phyloP scores from a whole-genome alignment of 2,797 vertebrate genomes.

The Aulostomus chinensis region DNA sequence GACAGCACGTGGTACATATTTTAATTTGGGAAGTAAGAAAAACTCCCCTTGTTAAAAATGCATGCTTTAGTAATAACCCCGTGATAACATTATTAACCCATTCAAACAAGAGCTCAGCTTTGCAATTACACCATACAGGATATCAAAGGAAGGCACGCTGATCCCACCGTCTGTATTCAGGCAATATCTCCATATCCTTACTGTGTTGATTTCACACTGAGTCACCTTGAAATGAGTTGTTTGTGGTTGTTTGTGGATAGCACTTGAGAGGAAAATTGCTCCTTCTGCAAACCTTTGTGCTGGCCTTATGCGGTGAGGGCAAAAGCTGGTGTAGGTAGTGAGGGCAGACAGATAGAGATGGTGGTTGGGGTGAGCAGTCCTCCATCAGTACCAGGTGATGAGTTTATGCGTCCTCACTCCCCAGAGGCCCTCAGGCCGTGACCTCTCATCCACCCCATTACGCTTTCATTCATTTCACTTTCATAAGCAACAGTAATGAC shows the following conservation, averaged over 20 bases:
- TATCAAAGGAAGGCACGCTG: constrained; percentile 23
- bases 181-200: constrained; percentile 63
- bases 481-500: constrained; percentile 89
- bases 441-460: constrained; percentile 85
- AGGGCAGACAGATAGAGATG: constrained; percentile 70
- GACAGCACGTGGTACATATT: constrained; percentile 46
- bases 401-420: constrained; percentile 82
- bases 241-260: constrained; percentile 75
- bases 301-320: constrained; percentile 56
- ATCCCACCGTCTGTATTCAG: constrained; percentile 23
- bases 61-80: constrained; percentile 51
- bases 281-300: constrained; percentile 58
- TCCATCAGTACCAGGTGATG: constrained; percentile 88
- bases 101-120: constrained; percentile 63
- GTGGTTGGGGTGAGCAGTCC: constrained; percentile 60
- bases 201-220: constrained; percentile 79
- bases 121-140: constrained; percentile 53
- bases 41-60: constrained; percentile 59
- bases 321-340: constrained; percentile 59
- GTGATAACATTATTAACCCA: constrained; percentile 47
- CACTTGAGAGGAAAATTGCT: constrained; percentile 59
- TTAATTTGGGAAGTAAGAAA: constrained; percentile 44
- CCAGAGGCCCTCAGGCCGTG: constrained; percentile 77
- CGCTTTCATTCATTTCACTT: constrained; percentile 92
- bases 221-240: constrained; percentile 76